phyloP scores from a whole-genome alignment of 2,113 vertebrate genomes.

The Pycnonotus jocosus region DNA sequence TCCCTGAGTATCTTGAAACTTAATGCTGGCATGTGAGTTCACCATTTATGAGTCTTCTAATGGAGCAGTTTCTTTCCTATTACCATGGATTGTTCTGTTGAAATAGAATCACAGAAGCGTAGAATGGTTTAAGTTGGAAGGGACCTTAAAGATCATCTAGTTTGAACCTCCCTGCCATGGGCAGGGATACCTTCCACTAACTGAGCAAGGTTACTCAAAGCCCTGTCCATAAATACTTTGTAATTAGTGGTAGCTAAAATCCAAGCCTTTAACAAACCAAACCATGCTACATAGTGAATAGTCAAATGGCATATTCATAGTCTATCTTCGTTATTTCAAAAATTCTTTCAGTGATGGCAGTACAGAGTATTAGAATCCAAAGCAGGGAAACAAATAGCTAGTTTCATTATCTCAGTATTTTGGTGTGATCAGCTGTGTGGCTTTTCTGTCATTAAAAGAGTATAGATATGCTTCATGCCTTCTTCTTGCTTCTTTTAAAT shows the following conservation, averaged over 20 bases:
- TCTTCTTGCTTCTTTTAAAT: background rate
- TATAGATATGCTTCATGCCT: background rate
- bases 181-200: background rate
- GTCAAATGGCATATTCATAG: background rate
- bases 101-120: background rate
- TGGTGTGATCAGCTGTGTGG: background rate
- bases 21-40: background rate
- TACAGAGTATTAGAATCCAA: background rate
- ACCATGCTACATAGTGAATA: background rate
- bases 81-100: background rate
- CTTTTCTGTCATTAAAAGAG: background rate
- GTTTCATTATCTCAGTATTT: background rate
- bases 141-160: background rate
- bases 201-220: background rate
- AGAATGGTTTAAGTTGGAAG: background rate
- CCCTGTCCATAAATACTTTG: background rate
- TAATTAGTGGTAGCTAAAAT: background rate
- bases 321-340: background rate
- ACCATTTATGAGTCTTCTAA: background rate
- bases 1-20: background rate
- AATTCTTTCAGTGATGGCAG: background rate
- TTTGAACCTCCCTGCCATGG: background rate
- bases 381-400: background rate
- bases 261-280: background rate
- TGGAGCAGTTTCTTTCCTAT: background rate